phyloP scores from a whole-genome alignment of 2,797 vertebrate species.

The Vultur gryphus region DNA sequence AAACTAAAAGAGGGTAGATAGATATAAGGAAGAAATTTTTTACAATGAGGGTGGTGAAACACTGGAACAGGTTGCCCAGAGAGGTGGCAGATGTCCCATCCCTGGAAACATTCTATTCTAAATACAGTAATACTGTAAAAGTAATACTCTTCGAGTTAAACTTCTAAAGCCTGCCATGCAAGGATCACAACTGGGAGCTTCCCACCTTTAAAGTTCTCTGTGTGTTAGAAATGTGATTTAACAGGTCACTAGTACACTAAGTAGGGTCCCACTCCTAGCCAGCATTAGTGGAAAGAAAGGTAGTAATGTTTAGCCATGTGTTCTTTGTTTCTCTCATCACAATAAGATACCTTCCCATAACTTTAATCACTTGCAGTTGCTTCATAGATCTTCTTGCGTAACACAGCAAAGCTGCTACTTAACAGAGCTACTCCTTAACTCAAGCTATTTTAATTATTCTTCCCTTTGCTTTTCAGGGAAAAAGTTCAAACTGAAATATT shows the following conservation, averaged over 20 bases:
- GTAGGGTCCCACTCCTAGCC: neutral
- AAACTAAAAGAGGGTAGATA: neutral
- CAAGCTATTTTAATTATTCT: neutral
- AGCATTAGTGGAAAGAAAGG: neutral
- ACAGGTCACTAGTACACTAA: neutral
- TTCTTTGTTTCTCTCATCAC: neutral
- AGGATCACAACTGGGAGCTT: neutral
- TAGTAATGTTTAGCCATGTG: neutral
- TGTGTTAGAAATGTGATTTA: neutral
- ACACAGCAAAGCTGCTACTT: neutral
- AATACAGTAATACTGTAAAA: neutral
- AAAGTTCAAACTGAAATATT: neutral
- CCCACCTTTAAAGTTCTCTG: neutral
- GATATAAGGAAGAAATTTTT: neutral
- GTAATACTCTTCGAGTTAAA: neutral
- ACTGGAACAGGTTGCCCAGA: neutral
- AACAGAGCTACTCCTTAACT: neutral
- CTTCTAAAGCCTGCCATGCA: neutral
- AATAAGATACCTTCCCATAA: neutral
- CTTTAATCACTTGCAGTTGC: neutral
- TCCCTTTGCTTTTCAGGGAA: neutral
- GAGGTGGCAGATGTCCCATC: neutral
- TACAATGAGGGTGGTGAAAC: neutral
- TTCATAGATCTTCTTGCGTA: neutral
- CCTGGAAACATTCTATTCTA: neutral